phyloP scores from a whole-genome alignment of 2,113 vertebrate species.

The Dipodomys merriami region DNA sequence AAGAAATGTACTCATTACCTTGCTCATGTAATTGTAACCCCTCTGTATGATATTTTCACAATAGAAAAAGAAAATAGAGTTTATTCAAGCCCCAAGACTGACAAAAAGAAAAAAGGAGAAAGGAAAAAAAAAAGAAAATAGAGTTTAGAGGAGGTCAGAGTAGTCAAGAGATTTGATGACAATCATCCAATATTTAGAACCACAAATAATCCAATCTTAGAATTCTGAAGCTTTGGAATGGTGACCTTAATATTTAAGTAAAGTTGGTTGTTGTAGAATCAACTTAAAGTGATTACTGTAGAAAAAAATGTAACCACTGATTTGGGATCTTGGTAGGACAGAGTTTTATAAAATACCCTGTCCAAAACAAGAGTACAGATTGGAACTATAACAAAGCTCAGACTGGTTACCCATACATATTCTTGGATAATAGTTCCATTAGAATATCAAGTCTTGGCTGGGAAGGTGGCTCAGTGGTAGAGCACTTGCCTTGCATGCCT shows the following conservation, averaged over 20 bases:
- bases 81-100: no score
- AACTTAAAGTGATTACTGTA: background rate
- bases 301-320: background rate
- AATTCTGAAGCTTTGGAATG: background rate
- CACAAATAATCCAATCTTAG: background rate
- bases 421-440: background rate
- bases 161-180: background rate
- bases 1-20: no score
- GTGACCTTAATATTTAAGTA: background rate
- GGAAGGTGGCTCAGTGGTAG: no score
- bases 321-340: background rate
- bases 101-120: no score
- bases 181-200: background rate
- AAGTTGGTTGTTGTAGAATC: background rate
- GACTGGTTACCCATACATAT: background rate
- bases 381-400: background rate
- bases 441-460: background rate
- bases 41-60: no score
- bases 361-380: background rate
- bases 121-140: background rate
- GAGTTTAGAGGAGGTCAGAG: background rate
- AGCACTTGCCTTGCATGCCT: no score
- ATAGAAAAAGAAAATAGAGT: no score
- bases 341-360: slow-evolving; percentile 9
- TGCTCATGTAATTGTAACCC: no score